phyloP scores from a whole-genome alignment of 2,113 vertebrate genomes.

The Scopus umbretta region DNA sequence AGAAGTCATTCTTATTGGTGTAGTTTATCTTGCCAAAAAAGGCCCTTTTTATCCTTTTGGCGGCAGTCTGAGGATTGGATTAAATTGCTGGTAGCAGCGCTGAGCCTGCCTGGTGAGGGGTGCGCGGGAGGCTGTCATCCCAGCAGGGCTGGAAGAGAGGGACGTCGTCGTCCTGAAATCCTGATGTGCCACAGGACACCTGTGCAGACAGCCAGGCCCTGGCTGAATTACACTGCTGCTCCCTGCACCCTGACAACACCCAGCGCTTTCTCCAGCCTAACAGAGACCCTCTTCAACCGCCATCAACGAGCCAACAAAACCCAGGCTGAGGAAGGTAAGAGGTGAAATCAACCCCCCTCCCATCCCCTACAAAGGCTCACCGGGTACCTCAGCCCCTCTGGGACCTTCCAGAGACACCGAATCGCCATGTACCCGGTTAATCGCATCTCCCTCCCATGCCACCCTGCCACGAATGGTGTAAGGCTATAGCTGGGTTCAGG shows the following conservation, averaged over 20 bases:
- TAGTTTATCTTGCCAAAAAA: neutral
- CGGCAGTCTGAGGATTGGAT: neutral
- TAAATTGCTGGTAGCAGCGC: neutral
- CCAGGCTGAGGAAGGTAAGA: neutral
- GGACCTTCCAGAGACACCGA: neutral
- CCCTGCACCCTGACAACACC: neutral
- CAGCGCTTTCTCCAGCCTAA: neutral
- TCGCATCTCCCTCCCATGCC: neutral
- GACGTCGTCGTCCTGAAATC: neutral
- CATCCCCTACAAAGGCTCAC: neutral
- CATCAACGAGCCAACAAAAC: neutral
- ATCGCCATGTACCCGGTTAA: fast-evolving
- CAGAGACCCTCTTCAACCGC: neutral
- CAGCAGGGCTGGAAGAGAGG: neutral
- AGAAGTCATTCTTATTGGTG: neutral
- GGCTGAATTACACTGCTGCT: fast-evolving
- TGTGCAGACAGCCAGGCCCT: neutral
- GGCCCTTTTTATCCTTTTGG: neutral
- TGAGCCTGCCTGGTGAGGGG: neutral
- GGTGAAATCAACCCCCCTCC: neutral
- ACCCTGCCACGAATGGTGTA: neutral
- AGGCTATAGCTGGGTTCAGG: conserved; percentile 22
- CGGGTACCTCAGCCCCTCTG: neutral
- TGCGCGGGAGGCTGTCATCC: neutral
- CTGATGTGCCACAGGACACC: neutral